A percentile compares a stretch with the other conserved stretches of the same genome.
phyloP scores from a whole-genome alignment of 2,888 invertebrate species.

The Trachelus troglodyta region DNA sequence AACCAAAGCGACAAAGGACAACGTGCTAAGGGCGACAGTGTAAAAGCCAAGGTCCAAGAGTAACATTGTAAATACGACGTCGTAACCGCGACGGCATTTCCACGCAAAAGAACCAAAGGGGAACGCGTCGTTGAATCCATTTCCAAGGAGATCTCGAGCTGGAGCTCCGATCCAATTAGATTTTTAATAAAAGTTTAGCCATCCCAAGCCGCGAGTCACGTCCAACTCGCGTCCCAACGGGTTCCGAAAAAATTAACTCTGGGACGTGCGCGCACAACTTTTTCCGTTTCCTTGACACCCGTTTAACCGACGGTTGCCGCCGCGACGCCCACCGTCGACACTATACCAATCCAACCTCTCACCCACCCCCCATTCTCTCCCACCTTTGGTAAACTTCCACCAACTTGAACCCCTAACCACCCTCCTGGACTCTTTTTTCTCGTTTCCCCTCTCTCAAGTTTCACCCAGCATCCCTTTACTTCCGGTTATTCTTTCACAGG shows the following conservation, averaged over 20 bases:
- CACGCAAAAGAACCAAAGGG: too few species aligned
- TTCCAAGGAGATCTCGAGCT: conserved; percentile 10
- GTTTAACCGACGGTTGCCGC: conserved; percentile 1
- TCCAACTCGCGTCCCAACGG: conserved; percentile 40
- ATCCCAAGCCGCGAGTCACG: conserved; percentile 47
- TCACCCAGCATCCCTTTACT: not conserved
- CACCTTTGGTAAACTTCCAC: too few species aligned
- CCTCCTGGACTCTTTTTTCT: too few species aligned
- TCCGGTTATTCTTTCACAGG: not conserved
- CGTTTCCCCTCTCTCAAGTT: not conserved
- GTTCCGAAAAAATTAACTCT: conserved; percentile 44
- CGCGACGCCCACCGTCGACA: not conserved
- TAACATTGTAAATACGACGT: too few species aligned
- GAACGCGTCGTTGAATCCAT: conserved; percentile 3
- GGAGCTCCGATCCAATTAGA: conserved; percentile 55
- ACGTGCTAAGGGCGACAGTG: too few species aligned
- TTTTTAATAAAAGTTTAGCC: conserved; percentile 59
- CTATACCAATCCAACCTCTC: not conserved
- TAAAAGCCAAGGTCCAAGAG: too few species aligned
- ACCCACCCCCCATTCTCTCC: not conserved
- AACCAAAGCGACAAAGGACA: too few species aligned
- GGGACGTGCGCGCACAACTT: conserved; percentile 11
- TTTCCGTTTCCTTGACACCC: conserved; percentile 5
- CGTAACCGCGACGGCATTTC: too few species aligned
- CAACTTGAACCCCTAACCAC: too few species aligned